A percentile compares a stretch with the other conserved stretches of the same genome.
Conservation (phyloP, 2,888 invertebrate species). For the Empis stercorea region DNA sequence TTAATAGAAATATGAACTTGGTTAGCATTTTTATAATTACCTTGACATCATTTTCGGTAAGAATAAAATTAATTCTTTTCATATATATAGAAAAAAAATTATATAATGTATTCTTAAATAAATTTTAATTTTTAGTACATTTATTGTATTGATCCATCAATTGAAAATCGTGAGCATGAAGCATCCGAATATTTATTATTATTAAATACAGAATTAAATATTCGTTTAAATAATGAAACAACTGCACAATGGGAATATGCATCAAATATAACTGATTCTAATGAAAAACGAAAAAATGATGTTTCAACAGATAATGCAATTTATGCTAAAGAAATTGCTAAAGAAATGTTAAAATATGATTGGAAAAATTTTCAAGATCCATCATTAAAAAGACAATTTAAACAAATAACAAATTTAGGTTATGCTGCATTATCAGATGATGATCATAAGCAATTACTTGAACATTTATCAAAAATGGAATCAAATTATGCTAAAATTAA, state of each 20-base stretch:
- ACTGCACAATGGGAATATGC: constrained; percentile 61
- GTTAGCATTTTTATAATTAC: too few relatives aligned
- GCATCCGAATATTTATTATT: background rate
- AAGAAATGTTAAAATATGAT: constrained; percentile 41
- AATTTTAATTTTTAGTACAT: too few relatives aligned
- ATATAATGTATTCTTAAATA: too few relatives aligned
- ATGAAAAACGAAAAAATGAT: constrained; percentile 40
- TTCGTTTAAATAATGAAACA: constrained; percentile 45
- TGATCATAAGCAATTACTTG: constrained; percentile 47
- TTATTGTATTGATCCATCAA: too few relatives aligned
- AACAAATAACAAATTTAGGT: constrained; percentile 57
- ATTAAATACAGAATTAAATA: constrained; percentile 38
- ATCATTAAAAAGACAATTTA: constrained; percentile 59
- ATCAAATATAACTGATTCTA: constrained; percentile 62
- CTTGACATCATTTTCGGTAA: too few relatives aligned
- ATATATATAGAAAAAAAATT: too few relatives aligned
- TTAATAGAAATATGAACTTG: too few relatives aligned
- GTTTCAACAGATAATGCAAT: constrained; percentile 28
- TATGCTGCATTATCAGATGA: constrained; percentile 57
- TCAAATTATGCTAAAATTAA: constrained; percentile 64
- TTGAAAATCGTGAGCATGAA: background rate
- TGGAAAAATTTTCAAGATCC: constrained; percentile 62
- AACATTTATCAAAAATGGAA: constrained; percentile 57
- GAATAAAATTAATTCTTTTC: too few relatives aligned
- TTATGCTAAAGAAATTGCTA: constrained; percentile 30